These are phyloP conservation scores for Anisognathus igniventris DNA, from an alignment of 2,797 vertebrate species.

Conservation along the genomic window DNA sequence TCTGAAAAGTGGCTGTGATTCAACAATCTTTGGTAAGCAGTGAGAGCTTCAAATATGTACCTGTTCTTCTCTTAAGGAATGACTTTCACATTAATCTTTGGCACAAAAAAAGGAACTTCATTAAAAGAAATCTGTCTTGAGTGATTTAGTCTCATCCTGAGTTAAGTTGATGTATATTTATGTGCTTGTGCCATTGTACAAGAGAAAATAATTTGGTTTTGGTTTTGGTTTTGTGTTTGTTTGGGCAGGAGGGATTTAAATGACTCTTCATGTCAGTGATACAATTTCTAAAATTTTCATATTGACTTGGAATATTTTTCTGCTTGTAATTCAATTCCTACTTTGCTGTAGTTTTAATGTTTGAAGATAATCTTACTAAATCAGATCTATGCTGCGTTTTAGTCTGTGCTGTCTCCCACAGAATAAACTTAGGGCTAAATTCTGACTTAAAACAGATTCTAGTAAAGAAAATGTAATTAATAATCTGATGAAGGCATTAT, in stretches of 20 bases:
- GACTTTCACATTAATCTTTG: neutral
- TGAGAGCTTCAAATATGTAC: neutral
- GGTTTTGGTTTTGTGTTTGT: neutral
- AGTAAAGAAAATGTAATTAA: neutral
- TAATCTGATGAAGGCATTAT: neutral
- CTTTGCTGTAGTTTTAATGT: neutral
- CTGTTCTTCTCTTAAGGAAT: neutral
- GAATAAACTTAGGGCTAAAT: neutral
- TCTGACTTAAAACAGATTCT: neutral
- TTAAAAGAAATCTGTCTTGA: neutral
- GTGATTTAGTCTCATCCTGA: neutral
- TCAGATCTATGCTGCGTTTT: neutral
- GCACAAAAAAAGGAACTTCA: neutral
- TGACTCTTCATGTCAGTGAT: neutral
- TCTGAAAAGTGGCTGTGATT: neutral
- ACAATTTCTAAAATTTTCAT: neutral
- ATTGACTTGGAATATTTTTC: neutral
- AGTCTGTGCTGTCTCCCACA: neutral
- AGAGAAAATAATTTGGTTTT: neutral
- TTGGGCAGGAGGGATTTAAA: neutral
- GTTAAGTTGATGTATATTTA: neutral
- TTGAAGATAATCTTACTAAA: neutral
- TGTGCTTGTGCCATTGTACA: neutral
- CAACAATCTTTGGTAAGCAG: neutral
- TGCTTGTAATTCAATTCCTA: neutral